Evolutionary conservation across 2,797 vertebrate genomes (phyloP).

Genomic region (Pelochelys cantorii): DNA sequence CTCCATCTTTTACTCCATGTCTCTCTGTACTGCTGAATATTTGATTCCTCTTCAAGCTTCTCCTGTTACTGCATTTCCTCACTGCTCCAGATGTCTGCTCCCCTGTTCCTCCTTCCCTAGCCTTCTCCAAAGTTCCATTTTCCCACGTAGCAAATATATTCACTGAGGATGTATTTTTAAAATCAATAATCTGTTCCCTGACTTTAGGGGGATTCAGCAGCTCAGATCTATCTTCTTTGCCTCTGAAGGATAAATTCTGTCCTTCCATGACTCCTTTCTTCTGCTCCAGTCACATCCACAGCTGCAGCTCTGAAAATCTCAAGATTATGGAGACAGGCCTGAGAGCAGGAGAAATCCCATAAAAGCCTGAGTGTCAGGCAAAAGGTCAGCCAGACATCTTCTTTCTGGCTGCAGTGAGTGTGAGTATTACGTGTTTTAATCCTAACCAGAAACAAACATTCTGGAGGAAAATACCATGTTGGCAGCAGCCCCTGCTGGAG

Average conservation of each 20-base stretch:
- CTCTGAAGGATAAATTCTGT: background rate
- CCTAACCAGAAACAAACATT: accelerated
- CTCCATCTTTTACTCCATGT: background rate
- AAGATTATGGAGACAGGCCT: accelerated
- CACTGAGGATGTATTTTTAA: background rate
- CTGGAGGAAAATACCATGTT: background rate
- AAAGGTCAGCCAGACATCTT: accelerated
- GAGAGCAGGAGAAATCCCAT: background rate
- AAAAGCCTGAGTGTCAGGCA: background rate
- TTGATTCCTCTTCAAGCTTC: background rate
- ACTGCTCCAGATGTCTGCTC: background rate
- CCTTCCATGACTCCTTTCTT: background rate
- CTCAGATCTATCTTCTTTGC: background rate
- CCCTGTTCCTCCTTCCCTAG: background rate
- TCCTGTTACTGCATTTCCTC: background rate
- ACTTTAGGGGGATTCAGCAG: too few species aligned
- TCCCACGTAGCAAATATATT: background rate
- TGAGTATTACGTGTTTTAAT: background rate
- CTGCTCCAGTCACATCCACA: accelerated
- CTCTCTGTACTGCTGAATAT: background rate
- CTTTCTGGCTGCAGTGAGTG: background rate
- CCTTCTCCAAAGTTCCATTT: background rate
- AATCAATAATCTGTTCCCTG: background rate
- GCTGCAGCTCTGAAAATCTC: background rate
- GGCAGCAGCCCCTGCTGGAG: background rate